Evolutionary conservation across 2,888 invertebrate genomes (phyloP).

Genomic region (Rhodophaea formosa): DNA sequence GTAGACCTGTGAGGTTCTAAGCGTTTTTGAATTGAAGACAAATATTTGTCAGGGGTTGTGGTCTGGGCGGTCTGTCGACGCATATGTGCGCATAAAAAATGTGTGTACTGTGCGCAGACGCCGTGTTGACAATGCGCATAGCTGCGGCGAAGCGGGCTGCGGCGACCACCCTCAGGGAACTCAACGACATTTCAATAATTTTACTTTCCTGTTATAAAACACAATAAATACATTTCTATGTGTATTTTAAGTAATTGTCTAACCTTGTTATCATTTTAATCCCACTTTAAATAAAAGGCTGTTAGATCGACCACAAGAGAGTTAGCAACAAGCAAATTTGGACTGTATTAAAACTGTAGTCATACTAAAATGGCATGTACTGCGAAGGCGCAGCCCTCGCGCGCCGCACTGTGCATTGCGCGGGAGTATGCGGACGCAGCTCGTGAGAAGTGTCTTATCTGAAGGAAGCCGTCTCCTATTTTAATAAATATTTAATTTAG

Average conservation of each 20-base stretch:
- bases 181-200: slow-evolving; percentile 15
- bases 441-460: slow-evolving; percentile 67
- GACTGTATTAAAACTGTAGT: not conserved
- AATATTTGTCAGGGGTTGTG: slow-evolving; percentile 72
- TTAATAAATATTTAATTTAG: slow-evolving; percentile 75
- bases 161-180: slow-evolving; percentile 58
- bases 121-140: slow-evolving; percentile 75
- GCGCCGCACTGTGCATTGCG: slow-evolving; percentile 10
- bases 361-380: not conserved
- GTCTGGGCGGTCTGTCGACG: slow-evolving; percentile 65
- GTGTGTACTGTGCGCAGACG: slow-evolving; percentile 58
- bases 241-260: slow-evolving; percentile 14
- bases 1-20: slow-evolving; percentile 62
- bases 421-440: slow-evolving; percentile 19
- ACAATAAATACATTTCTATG: not conserved
- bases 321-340: not conserved
- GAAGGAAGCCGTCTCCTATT: slow-evolving; percentile 61
- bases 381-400: not conserved
- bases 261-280: slow-evolving; percentile 10
- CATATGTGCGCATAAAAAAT: slow-evolving; percentile 71
- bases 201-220: slow-evolving; percentile 9
- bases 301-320: not conserved
- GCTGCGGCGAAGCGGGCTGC: slow-evolving; percentile 57
- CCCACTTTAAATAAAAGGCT: slow-evolving; percentile 13
- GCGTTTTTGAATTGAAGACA: slow-evolving; percentile 74